Evolutionary conservation across 2,888 invertebrate species (phyloP).

Genomic region (Pseudococcus viburni): DNA sequence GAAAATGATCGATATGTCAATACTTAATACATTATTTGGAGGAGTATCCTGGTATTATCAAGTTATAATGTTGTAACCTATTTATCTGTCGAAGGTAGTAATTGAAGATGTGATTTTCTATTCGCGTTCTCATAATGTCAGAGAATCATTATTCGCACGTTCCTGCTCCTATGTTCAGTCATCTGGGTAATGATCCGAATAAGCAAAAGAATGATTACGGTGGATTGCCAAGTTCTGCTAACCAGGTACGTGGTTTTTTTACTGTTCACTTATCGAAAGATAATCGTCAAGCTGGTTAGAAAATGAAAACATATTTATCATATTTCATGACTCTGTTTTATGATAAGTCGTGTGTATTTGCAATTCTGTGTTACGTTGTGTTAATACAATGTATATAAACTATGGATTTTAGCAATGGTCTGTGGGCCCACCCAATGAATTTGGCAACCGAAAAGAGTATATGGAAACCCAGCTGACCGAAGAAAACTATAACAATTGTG

Average conservation of each 20-base stretch:
- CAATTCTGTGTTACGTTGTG: too few relatives aligned
- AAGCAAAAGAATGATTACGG: slow-evolving; percentile 7
- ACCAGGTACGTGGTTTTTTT: slow-evolving; percentile 9
- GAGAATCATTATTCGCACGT: slow-evolving; percentile 30
- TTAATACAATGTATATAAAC: not conserved
- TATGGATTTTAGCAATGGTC: slow-evolving; percentile 4
- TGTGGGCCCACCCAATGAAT: slow-evolving; percentile 26
- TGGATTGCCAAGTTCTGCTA: not conserved
- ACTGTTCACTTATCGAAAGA: not conserved
- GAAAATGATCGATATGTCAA: not conserved
- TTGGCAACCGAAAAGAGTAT: slow-evolving; percentile 30
- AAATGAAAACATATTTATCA: not conserved
- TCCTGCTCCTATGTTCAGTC: not conserved
- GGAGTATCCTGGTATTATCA: not conserved
- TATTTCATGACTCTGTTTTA: not conserved
- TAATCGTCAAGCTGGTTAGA: not conserved
- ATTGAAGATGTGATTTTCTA: not conserved
- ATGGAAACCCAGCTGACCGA: slow-evolving; percentile 62
- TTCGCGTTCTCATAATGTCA: not conserved
- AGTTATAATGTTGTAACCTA: not conserved
- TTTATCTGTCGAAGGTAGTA: not conserved
- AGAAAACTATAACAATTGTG: slow-evolving; percentile 40
- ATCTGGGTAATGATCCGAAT: not conserved
- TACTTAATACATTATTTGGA: not conserved
- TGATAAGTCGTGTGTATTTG: not conserved